phyloP scores from a whole-genome alignment of 64 coral and sea anemone genomes.

The Actinia equina region DNA sequence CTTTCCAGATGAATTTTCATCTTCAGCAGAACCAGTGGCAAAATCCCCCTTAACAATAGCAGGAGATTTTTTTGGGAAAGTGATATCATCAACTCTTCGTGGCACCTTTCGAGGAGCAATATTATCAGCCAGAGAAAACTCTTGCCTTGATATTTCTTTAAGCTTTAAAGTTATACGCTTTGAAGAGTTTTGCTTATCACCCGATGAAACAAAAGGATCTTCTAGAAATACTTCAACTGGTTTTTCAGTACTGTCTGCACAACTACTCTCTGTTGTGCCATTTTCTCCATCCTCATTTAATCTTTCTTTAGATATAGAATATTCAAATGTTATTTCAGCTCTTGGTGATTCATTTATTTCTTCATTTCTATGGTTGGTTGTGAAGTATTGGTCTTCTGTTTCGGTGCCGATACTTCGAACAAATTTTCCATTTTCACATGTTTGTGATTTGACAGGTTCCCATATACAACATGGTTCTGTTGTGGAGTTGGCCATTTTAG shows the following conservation, averaged over 20 bases:
- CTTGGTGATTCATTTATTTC: not conserved
- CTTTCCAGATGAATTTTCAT: not conserved
- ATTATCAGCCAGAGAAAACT: not conserved
- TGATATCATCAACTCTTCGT: not conserved
- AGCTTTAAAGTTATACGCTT: constrained; percentile 19
- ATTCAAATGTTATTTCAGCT: not conserved
- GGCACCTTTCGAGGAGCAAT: not conserved
- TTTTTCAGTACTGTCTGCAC: not conserved
- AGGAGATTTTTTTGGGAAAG: not conserved
- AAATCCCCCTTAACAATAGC: not conserved
- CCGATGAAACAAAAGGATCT: not conserved
- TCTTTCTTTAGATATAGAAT: not conserved
- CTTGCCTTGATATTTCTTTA: not conserved
- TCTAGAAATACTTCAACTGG: not conserved
- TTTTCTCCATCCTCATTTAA: not conserved
- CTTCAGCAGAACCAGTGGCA: not conserved
- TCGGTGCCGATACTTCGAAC: constrained; percentile 11
- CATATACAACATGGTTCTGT: constrained; percentile 5
- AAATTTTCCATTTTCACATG: constrained; percentile 14
- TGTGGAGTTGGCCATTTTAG: not conserved
- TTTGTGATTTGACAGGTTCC: constrained; percentile 26
- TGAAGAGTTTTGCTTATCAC: not conserved
- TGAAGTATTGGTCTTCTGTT: constrained; percentile 25
- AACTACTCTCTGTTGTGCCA: not conserved
- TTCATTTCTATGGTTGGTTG: not conserved